Percentiles rank a stretch among this genome's conserved stretches.
phyloP scores from a whole-genome alignment of 30 jellyfish, hydroid and myxozoan genomes.

The Cassiopea xamachana region DNA sequence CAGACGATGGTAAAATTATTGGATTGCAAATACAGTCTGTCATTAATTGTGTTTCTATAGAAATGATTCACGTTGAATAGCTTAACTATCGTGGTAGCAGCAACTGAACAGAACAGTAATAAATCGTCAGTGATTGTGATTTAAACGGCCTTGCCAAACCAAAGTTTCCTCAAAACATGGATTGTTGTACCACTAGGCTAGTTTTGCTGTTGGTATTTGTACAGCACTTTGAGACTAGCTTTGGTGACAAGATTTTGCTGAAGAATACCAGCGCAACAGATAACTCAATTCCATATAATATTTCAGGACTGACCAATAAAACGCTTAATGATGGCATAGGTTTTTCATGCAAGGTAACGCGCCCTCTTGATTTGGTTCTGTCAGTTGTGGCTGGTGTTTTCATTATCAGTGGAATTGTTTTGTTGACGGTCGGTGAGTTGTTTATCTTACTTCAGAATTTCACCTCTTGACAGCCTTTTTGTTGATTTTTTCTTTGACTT shows the following conservation, averaged over 20 bases:
- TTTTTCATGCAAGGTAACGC: slow-evolving; percentile 76
- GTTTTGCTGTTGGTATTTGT: neutral
- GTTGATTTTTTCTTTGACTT: neutral
- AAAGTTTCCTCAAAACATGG: neutral
- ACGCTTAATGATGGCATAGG: slow-evolving; percentile 25
- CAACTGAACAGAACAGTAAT: neutral
- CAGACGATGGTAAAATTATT: neutral
- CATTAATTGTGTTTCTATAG: neutral
- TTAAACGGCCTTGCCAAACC: neutral
- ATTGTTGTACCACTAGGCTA: neutral
- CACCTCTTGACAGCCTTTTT: neutral
- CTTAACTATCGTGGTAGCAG: neutral
- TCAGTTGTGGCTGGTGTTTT: slow-evolving; percentile 80
- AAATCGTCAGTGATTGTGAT: neutral
- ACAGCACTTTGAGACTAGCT: neutral
- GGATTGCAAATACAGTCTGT: neutral
- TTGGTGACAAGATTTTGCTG: neutral
- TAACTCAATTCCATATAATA: slow-evolving; percentile 44
- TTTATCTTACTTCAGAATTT: neutral
- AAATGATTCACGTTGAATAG: neutral
- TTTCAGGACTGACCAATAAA: slow-evolving; percentile 57
- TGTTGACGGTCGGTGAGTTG: slow-evolving; percentile 79
- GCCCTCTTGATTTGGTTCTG: slow-evolving; percentile 56
- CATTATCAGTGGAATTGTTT: slow-evolving; percentile 78
- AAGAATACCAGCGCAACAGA: neutral